Evolutionary conservation across 1,140 invertebrate species (phyloP).

Genomic region (Mya arenaria): DNA sequence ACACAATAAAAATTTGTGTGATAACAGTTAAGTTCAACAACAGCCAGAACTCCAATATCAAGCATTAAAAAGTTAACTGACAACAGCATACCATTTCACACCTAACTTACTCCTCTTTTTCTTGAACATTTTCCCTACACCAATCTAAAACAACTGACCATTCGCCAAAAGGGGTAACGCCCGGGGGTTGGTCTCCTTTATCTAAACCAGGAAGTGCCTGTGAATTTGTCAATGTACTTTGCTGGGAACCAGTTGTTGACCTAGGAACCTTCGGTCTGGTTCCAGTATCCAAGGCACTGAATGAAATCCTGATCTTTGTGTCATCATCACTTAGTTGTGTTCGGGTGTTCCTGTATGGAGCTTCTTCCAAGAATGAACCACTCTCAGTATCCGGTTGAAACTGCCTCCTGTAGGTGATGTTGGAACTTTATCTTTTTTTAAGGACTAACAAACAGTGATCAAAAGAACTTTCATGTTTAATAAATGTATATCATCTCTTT

Average conservation of each 20-base stretch:
- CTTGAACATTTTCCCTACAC: conserved; percentile 50
- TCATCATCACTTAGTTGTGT: neutral
- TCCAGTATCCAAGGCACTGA: neutral
- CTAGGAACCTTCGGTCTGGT: neutral
- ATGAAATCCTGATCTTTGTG: neutral
- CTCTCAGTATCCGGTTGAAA: conserved; percentile 3
- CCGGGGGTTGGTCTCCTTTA: neutral
- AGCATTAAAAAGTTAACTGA: no score
- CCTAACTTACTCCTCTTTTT: conserved; percentile 43
- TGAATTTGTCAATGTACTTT: no score
- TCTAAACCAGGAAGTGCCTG: neutral
- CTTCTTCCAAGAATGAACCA: conserved; percentile 41
- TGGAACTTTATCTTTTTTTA: neutral
- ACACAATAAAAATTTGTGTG: no score
- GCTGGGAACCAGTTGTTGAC: neutral
- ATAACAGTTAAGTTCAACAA: no score
- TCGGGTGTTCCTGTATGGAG: neutral
- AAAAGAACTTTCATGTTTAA: neutral
- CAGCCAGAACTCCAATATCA: no score
- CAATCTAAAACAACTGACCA: conserved; percentile 56
- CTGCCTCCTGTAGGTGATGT: conserved; percentile 4
- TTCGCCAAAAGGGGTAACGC: neutral
- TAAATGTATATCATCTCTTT: neutral
- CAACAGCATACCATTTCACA: neutral
- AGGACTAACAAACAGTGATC: neutral